These are phyloP conservation scores for Scomber japonicus DNA, from an alignment of 2,113 vertebrate genomes.

Conservation along the genomic window DNA sequence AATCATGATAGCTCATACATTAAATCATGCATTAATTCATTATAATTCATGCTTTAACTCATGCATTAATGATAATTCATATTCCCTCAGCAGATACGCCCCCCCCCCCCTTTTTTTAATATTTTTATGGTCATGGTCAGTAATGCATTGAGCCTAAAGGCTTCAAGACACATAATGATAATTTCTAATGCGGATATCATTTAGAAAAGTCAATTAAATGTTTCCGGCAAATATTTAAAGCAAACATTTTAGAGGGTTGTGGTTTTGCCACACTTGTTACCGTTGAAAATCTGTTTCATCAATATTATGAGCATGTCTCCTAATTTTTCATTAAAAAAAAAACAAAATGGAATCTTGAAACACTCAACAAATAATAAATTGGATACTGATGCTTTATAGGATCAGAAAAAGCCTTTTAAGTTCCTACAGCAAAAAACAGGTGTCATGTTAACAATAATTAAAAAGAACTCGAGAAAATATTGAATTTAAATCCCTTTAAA, in stretches of 20 bases:
- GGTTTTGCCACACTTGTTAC: too few relatives aligned
- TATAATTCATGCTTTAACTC: background rate
- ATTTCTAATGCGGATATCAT: background rate
- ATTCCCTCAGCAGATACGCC: background rate
- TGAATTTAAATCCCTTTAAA: background rate
- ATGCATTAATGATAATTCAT: constrained; percentile 3
- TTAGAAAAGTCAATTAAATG: background rate
- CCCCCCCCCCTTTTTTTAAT: background rate
- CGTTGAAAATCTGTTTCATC: too few relatives aligned
- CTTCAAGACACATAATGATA: background rate
- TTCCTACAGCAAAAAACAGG: background rate
- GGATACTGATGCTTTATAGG: background rate
- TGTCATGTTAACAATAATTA: background rate
- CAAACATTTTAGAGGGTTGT: background rate
- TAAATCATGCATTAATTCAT: constrained; percentile 15
- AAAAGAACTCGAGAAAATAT: background rate
- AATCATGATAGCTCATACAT: constrained; percentile 1
- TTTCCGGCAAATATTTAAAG: background rate
- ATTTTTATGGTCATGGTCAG: background rate
- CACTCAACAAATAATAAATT: constrained; percentile 14
- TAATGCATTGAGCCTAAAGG: background rate
- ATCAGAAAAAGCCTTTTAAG: background rate
- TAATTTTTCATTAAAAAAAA: constrained; percentile 20
- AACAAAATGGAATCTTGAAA: constrained; percentile 28
- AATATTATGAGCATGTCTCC: background rate